Conservation (phyloP, 2,113 vertebrate genomes). For the Apistogramma diplotaenia region DNA sequence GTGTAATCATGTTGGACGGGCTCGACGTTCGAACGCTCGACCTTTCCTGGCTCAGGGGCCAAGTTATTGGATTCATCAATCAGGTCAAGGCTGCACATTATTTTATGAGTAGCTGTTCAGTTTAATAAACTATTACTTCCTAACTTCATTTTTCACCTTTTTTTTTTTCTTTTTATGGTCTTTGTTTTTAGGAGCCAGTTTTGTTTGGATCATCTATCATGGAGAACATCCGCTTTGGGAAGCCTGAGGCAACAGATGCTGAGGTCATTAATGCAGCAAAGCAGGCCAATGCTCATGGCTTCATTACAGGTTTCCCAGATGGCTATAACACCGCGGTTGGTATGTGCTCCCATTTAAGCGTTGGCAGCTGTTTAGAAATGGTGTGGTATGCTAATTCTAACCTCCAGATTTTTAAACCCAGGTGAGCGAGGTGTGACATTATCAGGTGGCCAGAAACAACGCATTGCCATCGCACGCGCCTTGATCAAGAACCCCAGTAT, state of each 20-base stretch:
- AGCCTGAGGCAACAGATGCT: conserved; percentile 81
- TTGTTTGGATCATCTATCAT: conserved; percentile 89
- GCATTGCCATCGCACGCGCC: conserved; percentile 90
- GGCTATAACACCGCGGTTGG: conserved; percentile 89
- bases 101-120: background rate
- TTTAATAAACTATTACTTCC: background rate
- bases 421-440: conserved; percentile 88
- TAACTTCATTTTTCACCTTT: background rate
- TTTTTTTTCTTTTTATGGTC: background rate
- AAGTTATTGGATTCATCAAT: conserved; percentile 92
- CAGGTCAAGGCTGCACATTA: conserved; percentile 76
- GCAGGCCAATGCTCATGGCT: conserved; percentile 88
- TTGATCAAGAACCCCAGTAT: conserved; percentile 88
- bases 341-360: conserved; percentile 60
- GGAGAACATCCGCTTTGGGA: conserved; percentile 96
- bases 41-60: conserved; percentile 88
- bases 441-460: conserved; percentile 94
- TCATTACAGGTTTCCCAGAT: conserved; percentile 87
- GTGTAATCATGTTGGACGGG: conserved; percentile 84
- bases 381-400: background rate
- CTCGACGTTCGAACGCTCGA: conserved; percentile 84
- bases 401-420: conserved; percentile 36
- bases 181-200: conserved; percentile 84
- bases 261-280: conserved; percentile 84
- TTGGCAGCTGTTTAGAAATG: background rate